Evolutionary conservation across 2,113 vertebrate species (phyloP), one percentile per base, ranked within the genome.

Genomic region (Heptranchias perlo): DNA sequence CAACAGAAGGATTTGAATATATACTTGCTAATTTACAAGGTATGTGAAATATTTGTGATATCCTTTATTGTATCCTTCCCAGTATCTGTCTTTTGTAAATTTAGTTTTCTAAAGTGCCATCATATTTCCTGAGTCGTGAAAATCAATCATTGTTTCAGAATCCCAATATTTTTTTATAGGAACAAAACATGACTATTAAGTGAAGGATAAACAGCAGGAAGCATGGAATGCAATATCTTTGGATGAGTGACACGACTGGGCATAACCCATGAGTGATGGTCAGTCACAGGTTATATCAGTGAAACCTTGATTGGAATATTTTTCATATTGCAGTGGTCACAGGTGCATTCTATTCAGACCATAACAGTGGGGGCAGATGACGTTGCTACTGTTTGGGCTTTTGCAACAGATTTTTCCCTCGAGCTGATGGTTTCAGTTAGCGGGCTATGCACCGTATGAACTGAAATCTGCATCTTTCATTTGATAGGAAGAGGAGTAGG

Each of bases 1-100:
- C 98, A 73, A 98, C 98, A 97, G 98, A 98, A 96, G 98, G 98
- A 16, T 97, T 98, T 97, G 98, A 98, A 94, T 97, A 97, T 4
- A 97, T 98, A 0, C 96, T 98, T 96, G 96, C 98, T 16, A 98
- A 98, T 96, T 82, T 98, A 82, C 98, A 98, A 96, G 97, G 98
- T 98, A 97, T 23, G 97, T 97, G 65, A 44, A 78, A 47, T 47
- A 58, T 54, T 89, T 7, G 31, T 82, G 58, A 31, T 28, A 16
- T 47, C 6, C 10, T 69, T 95, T 69, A 25, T 28, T 4, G 6
- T 49, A 35, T 95, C 25, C 44, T 69, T 73, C 47, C 65, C 23
- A n/a, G n/a, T 28, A 3, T 14, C 44, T 52, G 44, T 62, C 58
- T 93, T n/a, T 23, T 62, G 16, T 16, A 35, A 39, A 64, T 21